Evolutionary conservation across 2,797 vertebrate genomes (phyloP).

Genomic region (Triplophysa bombifrons): DNA sequence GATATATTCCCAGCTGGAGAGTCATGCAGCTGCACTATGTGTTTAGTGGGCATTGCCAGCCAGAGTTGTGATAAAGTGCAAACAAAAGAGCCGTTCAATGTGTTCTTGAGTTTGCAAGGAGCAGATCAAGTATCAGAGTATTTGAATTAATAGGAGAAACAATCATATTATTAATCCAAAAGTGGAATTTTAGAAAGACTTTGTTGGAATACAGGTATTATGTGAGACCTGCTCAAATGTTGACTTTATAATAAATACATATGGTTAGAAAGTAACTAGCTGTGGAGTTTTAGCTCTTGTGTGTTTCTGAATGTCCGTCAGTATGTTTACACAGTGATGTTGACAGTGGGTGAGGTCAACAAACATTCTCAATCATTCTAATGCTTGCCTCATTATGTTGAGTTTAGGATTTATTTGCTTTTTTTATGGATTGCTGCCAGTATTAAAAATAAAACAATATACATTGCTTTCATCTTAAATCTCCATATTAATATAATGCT

Average conservation of each 20-base stretch:
- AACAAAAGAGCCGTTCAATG: constrained; percentile 58
- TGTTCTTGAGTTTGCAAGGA: constrained; percentile 35
- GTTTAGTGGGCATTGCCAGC: constrained; percentile 44
- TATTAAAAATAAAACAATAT: background rate
- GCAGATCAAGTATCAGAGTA: background rate
- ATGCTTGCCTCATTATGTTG: background rate
- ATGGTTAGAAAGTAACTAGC: background rate
- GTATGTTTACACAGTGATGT: constrained; percentile 60
- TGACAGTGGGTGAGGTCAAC: constrained; percentile 56
- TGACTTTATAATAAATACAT: too few relatives aligned
- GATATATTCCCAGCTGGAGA: constrained; percentile 18
- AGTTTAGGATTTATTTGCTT: background rate
- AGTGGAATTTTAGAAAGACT: background rate
- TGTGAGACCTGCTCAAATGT: background rate
- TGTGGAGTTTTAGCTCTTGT: background rate
- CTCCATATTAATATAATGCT: background rate
- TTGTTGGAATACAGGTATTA: background rate
- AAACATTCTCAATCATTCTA: background rate
- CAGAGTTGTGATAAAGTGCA: constrained; percentile 51
- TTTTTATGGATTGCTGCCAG: too few relatives aligned
- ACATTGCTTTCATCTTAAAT: background rate
- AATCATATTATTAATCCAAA: background rate
- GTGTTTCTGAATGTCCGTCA: background rate
- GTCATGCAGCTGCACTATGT: background rate
- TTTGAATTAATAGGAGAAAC: background rate